Evolutionary conservation across 2,797 vertebrate species (phyloP).

Genomic region (Diplodus sargus): DNA sequence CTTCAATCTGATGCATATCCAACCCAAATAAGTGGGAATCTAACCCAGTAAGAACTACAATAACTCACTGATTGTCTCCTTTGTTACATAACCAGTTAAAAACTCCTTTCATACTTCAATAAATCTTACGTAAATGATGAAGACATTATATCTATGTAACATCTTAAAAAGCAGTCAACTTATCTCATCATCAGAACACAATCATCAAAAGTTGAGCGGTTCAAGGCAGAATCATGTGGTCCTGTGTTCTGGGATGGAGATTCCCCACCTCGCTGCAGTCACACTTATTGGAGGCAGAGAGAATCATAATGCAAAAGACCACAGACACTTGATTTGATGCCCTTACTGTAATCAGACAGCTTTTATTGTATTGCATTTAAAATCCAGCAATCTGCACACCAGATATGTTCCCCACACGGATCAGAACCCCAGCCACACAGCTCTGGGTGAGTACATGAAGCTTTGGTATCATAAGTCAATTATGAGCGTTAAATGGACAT

Average conservation of each 20-base stretch:
- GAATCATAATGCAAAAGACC: background rate
- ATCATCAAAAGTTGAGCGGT: background rate
- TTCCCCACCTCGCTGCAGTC: background rate
- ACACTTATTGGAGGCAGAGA: background rate
- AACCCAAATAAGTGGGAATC: too few relatives aligned
- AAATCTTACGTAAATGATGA: too few relatives aligned
- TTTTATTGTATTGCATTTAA: constrained; percentile 40
- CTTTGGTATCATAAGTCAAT: constrained; percentile 77
- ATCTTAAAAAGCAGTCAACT: background rate
- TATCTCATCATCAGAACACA: background rate
- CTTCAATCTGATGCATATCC: too few relatives aligned
- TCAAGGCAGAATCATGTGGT: background rate
- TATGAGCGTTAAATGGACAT: constrained; percentile 30
- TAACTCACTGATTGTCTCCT: too few relatives aligned
- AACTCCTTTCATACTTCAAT: too few relatives aligned
- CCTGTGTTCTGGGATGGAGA: background rate
- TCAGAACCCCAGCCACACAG: constrained; percentile 15
- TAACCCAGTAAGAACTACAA: too few relatives aligned
- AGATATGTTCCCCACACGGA: constrained; percentile 30
- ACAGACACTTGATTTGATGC: constrained; percentile 4
- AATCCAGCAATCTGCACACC: constrained; percentile 43
- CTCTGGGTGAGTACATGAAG: constrained; percentile 27
- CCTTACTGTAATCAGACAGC: background rate
- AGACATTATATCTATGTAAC: background rate
- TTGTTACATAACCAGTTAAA: too few relatives aligned